Evolutionary conservation across 1,140 invertebrate genomes (phyloP).

Genomic region (Oreohelix idahoensis): DNA sequence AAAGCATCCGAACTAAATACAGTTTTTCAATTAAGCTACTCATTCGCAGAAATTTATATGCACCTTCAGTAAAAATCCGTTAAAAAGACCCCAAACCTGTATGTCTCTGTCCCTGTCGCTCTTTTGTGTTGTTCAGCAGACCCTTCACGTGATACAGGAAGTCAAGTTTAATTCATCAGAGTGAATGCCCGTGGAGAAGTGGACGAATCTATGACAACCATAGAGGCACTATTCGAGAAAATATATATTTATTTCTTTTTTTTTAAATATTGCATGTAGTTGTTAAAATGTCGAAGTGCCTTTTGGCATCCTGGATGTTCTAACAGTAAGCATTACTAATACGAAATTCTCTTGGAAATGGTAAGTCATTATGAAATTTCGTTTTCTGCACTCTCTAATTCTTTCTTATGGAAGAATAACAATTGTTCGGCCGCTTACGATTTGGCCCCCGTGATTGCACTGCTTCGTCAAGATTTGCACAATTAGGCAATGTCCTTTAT

Average conservation of each 20-base stretch:
- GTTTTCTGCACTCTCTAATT: too few relatives aligned
- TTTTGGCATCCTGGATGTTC: neutral
- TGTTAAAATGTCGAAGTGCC: neutral
- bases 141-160: constrained; percentile 39
- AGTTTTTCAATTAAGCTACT: too few relatives aligned
- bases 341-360: neutral
- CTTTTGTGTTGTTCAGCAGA: constrained; percentile 11
- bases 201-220: constrained; percentile 35
- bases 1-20: too few relatives aligned
- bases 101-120: too few relatives aligned
- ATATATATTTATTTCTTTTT: neutral
- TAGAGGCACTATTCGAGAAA: neutral
- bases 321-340: neutral
- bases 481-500: too few relatives aligned
- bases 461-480: too few relatives aligned
- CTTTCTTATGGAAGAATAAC: too few relatives aligned
- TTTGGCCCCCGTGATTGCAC: too few relatives aligned
- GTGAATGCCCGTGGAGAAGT: constrained; percentile 18
- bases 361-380: neutral
- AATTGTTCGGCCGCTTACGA: too few relatives aligned
- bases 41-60: too few relatives aligned
- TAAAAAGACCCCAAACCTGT: too few relatives aligned
- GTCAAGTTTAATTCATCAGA: neutral
- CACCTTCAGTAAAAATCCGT: too few relatives aligned
- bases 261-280: neutral